Base-by-base conservation (phyloP, 2,888 invertebrate species). In the Thereva unica region DNA sequence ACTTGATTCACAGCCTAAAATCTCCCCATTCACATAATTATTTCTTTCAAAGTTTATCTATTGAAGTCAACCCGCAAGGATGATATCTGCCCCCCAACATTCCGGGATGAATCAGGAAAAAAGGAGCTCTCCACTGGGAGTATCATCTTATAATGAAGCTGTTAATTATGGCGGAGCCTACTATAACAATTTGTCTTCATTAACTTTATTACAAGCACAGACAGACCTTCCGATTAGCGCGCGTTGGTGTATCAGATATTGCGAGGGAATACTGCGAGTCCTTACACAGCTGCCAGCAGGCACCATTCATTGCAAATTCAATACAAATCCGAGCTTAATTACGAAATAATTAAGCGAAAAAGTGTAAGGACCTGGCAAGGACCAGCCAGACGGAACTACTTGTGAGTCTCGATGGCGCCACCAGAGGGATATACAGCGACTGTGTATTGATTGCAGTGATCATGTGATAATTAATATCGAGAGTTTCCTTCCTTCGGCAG, bases 141-240 rank as follows among this genome's bases (percentile, higher is more conserved):
- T 23, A 23, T 23, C 23, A 23, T 23, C 23, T 23, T 23, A 23
- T 44, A 59, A 59, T 59, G 59, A 59, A 59, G 47, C 45, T 45
- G 59, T 47, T 41, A 59, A 59, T 59, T 23, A 23, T 23, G 49
- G 35, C 37, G n/a, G 9, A 38, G 38, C 59, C 23, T 35, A 59
- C 45, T 47, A 10, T 37, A 59, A 49, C 59, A 59, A 59, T 59
- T 59, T 59, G 59, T 59, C 47, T 59, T 59, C 59, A 59, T 59
- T 59, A 59, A 59, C 47, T 59, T 59, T 23, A 59, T 47, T 59
- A 59, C 37, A 52, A 23, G 54, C 2, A n/a, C n/a, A 23, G 47
- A 49, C 47, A 45, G 8, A 35, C 52, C 35, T 52, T 52, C 23
- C 8, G 52, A 23, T 23, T 35, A 9, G 35, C 3, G 35, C 23